Conservation (phyloP, 2,113 vertebrate species). For the Eretmochelys imbricata region DNA sequence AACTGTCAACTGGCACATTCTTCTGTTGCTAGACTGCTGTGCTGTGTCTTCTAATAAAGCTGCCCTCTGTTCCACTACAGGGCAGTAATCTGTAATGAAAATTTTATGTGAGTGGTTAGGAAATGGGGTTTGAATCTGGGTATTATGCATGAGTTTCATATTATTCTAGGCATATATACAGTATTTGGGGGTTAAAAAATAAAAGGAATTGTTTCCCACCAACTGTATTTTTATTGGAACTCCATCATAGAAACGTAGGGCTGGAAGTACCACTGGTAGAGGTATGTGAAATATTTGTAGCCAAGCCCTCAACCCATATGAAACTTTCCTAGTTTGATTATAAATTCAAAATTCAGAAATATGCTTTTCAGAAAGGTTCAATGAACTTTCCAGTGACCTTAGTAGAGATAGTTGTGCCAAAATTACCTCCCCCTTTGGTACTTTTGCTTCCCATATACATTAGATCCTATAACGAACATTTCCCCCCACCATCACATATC, state of each 20-base stretch:
- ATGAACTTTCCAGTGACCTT: neutral
- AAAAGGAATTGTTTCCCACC: neutral
- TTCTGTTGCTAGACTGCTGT: conserved; percentile 25
- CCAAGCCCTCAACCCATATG: neutral
- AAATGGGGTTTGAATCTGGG: conserved; percentile 25
- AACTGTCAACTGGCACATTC: conserved; percentile 39
- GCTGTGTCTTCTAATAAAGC: conserved; percentile 39
- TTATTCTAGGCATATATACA: fast-evolving
- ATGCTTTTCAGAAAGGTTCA: neutral
- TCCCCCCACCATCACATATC: neutral
- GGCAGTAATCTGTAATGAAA: conserved; percentile 57
- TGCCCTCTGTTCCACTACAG: conserved; percentile 47
- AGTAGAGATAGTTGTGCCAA: neutral
- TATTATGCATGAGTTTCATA: neutral
- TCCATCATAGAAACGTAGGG: neutral
- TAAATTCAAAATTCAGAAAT: neutral
- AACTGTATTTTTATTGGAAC: fast-evolving
- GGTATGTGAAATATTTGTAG: neutral
- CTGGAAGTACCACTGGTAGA: fast-evolving
- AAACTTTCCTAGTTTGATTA: neutral
- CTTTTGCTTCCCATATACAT: neutral
- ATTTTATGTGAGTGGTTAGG: neutral
- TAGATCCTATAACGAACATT: neutral
- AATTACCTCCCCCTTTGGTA: neutral
- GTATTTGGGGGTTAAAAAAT: neutral